Evolutionary conservation across 2,888 invertebrate species (phyloP).

Genomic region (Conomelus anceps): DNA sequence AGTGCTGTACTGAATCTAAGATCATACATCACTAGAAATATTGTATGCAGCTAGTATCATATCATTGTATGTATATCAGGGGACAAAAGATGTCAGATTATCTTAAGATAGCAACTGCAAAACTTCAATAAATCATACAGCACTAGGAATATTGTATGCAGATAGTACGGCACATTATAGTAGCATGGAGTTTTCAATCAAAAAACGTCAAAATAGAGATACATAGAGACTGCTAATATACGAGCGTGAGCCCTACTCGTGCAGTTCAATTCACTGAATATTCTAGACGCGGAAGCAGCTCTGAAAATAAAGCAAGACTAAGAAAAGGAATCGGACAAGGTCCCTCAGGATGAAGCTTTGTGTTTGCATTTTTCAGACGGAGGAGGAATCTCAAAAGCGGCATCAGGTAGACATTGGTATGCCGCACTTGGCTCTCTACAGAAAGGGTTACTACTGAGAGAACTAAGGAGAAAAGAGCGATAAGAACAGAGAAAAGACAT

Average conservation of each 20-base stretch:
- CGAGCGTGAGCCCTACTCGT: neutral
- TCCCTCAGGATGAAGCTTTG: slow-evolving; percentile 7
- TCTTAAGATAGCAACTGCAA: too few relatives aligned
- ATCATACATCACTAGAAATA: too few relatives aligned
- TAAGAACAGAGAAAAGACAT: too few relatives aligned
- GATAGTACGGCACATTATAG: neutral
- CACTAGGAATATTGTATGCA: neutral
- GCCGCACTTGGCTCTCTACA: neutral
- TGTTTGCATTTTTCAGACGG: slow-evolving; percentile 10
- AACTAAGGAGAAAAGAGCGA: too few relatives aligned
- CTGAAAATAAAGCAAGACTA: neutral
- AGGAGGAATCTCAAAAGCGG: slow-evolving; percentile 2
- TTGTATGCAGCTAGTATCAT: too few relatives aligned
- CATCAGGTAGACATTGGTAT: slow-evolving; percentile 3
- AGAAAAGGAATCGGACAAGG: neutral
- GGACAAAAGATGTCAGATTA: too few relatives aligned
- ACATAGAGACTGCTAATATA: neutral
- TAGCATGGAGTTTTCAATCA: neutral
- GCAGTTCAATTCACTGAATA: neutral
- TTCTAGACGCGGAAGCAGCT: neutral
- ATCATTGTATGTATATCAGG: too few relatives aligned
- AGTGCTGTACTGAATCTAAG: too few relatives aligned
- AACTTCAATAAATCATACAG: too few relatives aligned
- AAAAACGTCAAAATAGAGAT: neutral
- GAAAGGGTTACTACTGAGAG: neutral